A percentile compares a stretch with the other conserved stretches of the same genome.
phyloP scores from a whole-genome alignment of 2,888 invertebrate genomes.

The Nomada fucata region DNA sequence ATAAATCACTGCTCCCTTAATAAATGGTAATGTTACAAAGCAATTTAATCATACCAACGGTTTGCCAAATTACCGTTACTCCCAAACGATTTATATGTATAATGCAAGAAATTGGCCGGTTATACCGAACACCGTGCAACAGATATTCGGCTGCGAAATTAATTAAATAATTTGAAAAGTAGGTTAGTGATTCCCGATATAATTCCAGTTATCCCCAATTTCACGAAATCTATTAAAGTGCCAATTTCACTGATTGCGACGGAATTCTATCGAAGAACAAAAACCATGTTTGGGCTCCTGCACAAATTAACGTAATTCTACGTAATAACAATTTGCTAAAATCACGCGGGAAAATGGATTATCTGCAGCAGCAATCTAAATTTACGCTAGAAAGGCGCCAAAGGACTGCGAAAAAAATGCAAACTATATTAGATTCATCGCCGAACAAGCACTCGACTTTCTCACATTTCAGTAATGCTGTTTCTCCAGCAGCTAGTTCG shows the following conservation, averaged over 20 bases:
- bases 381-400: background rate
- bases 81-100: background rate
- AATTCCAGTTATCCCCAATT: background rate
- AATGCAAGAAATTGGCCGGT: background rate
- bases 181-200: constrained; percentile 1
- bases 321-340: too few species aligned
- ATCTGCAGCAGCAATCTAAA: background rate
- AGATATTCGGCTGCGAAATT: constrained; percentile 21
- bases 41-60: background rate
- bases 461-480: background rate
- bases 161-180: constrained; percentile 29
- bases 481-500: background rate
- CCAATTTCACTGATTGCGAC: background rate
- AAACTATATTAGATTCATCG: background rate
- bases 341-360: too few species aligned
- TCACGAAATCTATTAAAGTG: background rate
- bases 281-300: too few species aligned
- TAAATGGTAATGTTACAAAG: background rate
- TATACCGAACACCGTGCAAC: constrained; percentile 1
- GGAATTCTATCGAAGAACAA: too few species aligned
- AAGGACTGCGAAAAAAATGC: background rate
- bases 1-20: too few species aligned
- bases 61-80: background rate
- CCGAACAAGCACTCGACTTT: background rate
- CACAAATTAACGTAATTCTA: too few species aligned